Percentiles rank a stretch among this genome's conserved stretches.
These are phyloP conservation scores for Lycaon pictus DNA, from an alignment of 2,113 vertebrate species.

Conservation along the genomic window DNA sequence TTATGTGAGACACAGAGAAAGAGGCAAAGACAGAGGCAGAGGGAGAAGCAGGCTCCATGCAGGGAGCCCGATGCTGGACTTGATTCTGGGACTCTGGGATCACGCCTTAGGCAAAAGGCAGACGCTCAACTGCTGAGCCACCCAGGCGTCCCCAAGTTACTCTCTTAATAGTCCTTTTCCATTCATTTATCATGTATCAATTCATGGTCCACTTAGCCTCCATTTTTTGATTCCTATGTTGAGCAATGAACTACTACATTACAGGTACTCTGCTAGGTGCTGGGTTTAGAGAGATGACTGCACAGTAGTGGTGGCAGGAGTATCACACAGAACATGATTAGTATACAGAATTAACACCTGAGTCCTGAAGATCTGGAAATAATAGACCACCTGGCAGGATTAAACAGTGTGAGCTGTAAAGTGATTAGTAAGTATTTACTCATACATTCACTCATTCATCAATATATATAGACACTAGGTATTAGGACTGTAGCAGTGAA, in stretches of 20 bases:
- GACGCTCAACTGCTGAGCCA: too few species aligned
- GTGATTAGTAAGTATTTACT: slow-evolving; percentile 15
- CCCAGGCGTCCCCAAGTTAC: not conserved
- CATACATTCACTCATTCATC: not conserved
- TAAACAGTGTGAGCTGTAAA: not conserved
- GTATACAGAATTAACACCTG: not conserved
- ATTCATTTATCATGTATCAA: not conserved
- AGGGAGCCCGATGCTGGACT: too few species aligned
- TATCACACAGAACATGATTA: not conserved
- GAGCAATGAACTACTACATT: slow-evolving; percentile 1
- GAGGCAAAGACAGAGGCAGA: too few species aligned
- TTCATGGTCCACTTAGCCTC: not conserved
- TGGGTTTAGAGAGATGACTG: not conserved
- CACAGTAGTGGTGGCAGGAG: not conserved
- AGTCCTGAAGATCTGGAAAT: slow-evolving; percentile 10
- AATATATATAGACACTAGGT: not conserved
- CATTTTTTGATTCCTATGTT: slow-evolving; percentile 36
- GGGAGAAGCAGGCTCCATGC: too few species aligned
- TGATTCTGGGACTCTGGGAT: too few species aligned
- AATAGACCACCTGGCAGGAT: not conserved
- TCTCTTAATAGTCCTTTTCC: not conserved
- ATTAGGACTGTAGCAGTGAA: not conserved
- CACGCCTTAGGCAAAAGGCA: too few species aligned
- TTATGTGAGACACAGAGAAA: too few species aligned
- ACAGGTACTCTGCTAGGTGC: not conserved